Evolutionary conservation across 2,888 invertebrate species (phyloP).

Genomic region (Stenoptilia bipunctidactyla): DNA sequence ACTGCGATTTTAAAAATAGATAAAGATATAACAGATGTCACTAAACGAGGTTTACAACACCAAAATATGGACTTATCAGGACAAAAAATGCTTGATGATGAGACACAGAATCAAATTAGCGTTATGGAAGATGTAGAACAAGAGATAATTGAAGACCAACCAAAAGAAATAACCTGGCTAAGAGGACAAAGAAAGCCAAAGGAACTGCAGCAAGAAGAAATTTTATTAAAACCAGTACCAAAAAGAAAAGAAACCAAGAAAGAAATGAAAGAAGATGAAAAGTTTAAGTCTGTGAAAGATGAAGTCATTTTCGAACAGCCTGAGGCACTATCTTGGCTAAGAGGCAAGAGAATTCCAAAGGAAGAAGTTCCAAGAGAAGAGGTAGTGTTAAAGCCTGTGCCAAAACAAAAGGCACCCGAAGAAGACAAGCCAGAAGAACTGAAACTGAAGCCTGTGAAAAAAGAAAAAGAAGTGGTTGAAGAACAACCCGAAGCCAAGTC

Average conservation of each 20-base stretch:
- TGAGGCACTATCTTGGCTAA: conserved; percentile 30
- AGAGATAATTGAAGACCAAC: conserved; percentile 25
- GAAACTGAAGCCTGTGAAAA: conserved; percentile 13
- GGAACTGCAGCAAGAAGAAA: conserved; percentile 29
- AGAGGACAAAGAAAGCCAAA: conserved; percentile 24
- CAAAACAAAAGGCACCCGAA: conserved; percentile 22
- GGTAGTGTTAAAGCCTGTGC: conserved; percentile 35
- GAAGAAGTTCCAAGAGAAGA: conserved; percentile 33
- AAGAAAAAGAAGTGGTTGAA: conserved; percentile 18
- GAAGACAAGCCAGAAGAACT: conserved; percentile 41
- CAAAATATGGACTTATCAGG: no score
- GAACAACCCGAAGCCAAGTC: conserved; percentile 26
- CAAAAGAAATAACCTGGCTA: conserved; percentile 31
- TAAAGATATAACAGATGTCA: no score
- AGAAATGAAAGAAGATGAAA: conserved; percentile 26
- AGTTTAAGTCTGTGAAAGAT: conserved; percentile 30
- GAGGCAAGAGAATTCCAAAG: conserved; percentile 23
- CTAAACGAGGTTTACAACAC: no score
- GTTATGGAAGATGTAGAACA: conserved; percentile 21
- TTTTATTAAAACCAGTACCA: conserved; percentile 27
- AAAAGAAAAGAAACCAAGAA: conserved; percentile 29
- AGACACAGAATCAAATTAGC: conserved; percentile 21
- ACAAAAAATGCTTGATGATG: conserved; percentile 27
- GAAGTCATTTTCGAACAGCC: conserved; percentile 21
- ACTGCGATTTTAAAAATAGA: conserved; percentile 62